Base-by-base conservation (phyloP, 2,113 vertebrate species). In the Mastomys natalensis region DNA sequence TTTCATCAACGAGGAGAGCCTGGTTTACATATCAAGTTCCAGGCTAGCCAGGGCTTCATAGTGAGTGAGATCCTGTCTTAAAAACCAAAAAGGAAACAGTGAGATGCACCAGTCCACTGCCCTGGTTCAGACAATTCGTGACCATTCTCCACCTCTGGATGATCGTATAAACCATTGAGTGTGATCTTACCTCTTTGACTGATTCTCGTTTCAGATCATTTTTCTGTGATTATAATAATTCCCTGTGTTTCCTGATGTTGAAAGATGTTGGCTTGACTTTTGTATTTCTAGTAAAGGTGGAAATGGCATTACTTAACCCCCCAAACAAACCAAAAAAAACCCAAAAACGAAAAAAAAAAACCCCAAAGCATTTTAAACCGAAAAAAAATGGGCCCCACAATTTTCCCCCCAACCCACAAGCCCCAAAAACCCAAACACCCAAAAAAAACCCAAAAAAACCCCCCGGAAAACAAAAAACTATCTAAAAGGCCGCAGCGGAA, bases 191-290 rank as follows among this genome's bases (percentile, higher is more conserved):
- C 43, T 55, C 84, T 95, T 45, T 55, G 64, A 26, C 64, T 78
- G 64, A 60, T 66, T 95, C 51, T 73, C 34, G 73, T 74, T 80
- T 91, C 66, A 77, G 45, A 22, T 78, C 29, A 43, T 93, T 80
- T 87, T 94, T 53, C 48, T 62, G 34, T 87, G 82, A 88, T 60
- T 37, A 40, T 90, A 68, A 91, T 40, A n/a, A n/a, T 73, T 93
- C 40, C 22, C 51, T 24, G 3, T 60, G 72, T 60, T 92, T 84
- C 60, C 90, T 45, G 5, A 60, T 37, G 4, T 70, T 81, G 81
- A 87, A 53, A 80, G 81, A 26, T 95, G 17, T 45, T 19, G 16
- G 26, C 21, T 68, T 74, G 55, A 68, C 40, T 15, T 64, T n/a
- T 29, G 17, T 48, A 12, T 76, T 87, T 62, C 85, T 45, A n/a